Base-by-base conservation (phyloP, 1,140 invertebrate species). In the Grapholita molesta region DNA sequence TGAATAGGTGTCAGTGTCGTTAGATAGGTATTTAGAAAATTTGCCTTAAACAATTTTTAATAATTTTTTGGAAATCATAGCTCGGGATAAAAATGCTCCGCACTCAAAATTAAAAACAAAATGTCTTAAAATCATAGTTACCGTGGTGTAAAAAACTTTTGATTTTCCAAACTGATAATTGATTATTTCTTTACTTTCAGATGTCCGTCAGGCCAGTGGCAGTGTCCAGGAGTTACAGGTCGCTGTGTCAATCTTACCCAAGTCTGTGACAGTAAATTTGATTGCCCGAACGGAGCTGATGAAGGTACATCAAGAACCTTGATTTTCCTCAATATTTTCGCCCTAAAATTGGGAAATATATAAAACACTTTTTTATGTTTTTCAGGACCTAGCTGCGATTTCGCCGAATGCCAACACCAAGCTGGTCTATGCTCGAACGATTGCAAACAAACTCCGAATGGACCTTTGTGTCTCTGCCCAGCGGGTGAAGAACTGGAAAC, bases 241-340 rank as follows among this genome's bases (percentile, higher is more conserved):
- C 90, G 94, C 15, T 98, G 97, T 73, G 93, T 98, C 2, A 97
- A 97, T 74, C 90, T 96, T 0, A 95, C 95, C 0, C 93, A 93
- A 18, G 96, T 99, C 0, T 99, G 98, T 90, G 96, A 99, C 85
- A 94, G 94, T 12, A 96, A 96, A 61, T 80, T 92, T 0, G 97
- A 99, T 77, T 99, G 98, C 92, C 97, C 98, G 0, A 98, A 98
- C 79, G 97, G 97, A 0, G 93, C 95, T 0, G 98, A 99, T 84
- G 98, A 99, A 94, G 98, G 98, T 83, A 89, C 82, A 7, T 9
- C 28, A 32, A 53, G 2, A n/a, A 64, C 38, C 12, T 64, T 23
- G 21, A n/a, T n/a, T n/a, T n/a, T n/a, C n/a, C n/a, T n/a, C n/a
- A n/a, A n/a, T n/a, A n/a, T n/a, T n/a, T n/a, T n/a, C n/a, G n/a